Conservation (phyloP, 2,797 vertebrate species). For the Pangasius djambal region DNA sequence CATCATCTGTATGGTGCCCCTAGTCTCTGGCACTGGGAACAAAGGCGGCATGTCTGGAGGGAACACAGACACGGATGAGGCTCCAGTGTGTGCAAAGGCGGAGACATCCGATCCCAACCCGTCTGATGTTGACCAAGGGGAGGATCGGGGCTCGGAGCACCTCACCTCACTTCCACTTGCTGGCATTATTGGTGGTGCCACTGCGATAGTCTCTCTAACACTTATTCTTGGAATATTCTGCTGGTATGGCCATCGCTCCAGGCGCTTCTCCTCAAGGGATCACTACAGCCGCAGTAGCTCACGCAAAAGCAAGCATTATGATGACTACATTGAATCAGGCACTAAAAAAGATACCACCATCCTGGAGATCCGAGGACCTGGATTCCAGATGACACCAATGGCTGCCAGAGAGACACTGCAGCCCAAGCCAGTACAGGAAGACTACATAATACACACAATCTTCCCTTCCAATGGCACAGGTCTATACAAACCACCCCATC, state of each 20-base stretch:
- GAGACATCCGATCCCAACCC: slow-evolving; percentile 81
- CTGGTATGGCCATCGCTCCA: slow-evolving; percentile 86
- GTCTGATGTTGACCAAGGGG: slow-evolving; percentile 74
- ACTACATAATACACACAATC: slow-evolving; percentile 93
- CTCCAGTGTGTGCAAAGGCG: slow-evolving; percentile 88
- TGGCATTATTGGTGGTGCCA: slow-evolving; percentile 86
- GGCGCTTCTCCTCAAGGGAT: slow-evolving; percentile 80
- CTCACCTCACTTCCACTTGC: slow-evolving; percentile 81
- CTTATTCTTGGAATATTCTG: slow-evolving; percentile 87
- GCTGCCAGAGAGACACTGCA: slow-evolving; percentile 76
- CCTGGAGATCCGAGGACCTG: slow-evolving; percentile 86
- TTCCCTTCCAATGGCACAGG: slow-evolving; percentile 91
- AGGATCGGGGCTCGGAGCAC: slow-evolving; percentile 71
- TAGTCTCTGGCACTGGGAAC: slow-evolving; percentile 75
- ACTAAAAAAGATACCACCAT: slow-evolving; percentile 95
- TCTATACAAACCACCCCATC: slow-evolving; percentile 85
- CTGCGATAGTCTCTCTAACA: slow-evolving; percentile 86
- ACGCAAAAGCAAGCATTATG: slow-evolving; percentile 85
- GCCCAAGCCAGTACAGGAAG: slow-evolving; percentile 85
- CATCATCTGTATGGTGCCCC: slow-evolving; percentile 90
- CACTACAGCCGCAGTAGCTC: slow-evolving; percentile 82
- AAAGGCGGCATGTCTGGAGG: slow-evolving; percentile 67
- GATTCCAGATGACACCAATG: slow-evolving; percentile 91
- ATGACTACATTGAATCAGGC: slow-evolving; percentile 91
- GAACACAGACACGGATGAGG: slow-evolving; percentile 79